Percentiles rank a stretch among this genome's conserved stretches.
Evolutionary conservation across 1,140 invertebrate species (phyloP).

Genomic region (Steinernema feltiae): DNA sequence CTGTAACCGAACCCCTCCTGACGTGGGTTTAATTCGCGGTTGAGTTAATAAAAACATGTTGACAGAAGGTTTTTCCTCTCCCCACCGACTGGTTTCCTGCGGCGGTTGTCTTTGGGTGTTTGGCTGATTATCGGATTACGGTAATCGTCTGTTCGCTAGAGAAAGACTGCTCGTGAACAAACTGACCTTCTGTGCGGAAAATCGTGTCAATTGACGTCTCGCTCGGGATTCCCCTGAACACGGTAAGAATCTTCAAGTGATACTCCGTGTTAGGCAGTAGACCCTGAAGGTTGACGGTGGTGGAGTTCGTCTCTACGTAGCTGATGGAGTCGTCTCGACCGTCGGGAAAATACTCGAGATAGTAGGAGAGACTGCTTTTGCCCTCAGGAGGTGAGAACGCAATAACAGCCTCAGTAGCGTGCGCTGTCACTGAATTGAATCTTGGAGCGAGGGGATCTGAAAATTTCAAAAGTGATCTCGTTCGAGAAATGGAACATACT

Average conservation of each 20-base stretch:
- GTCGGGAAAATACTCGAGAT: slow-evolving; percentile 35
- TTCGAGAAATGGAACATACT: not conserved
- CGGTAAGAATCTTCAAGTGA: slow-evolving; percentile 22
- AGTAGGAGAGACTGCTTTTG: slow-evolving; percentile 27
- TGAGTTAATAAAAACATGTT: not conserved
- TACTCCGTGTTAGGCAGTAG: slow-evolving; percentile 31
- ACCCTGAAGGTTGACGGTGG: slow-evolving; percentile 26
- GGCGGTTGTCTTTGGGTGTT: not conserved
- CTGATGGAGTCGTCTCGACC: slow-evolving; percentile 32
- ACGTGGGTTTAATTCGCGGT: not conserved
- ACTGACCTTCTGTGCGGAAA: slow-evolving; percentile 28
- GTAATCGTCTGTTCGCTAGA: not conserved
- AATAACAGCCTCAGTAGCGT: slow-evolving; percentile 35
- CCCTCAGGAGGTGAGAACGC: slow-evolving; percentile 36
- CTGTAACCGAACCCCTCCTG: not conserved
- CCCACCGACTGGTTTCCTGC: not conserved
- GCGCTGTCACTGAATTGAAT: slow-evolving; percentile 34
- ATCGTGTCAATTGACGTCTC: slow-evolving; percentile 26
- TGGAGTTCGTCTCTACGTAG: slow-evolving; percentile 31
- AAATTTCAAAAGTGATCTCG: slow-evolving; percentile 10
- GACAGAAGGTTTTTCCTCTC: not conserved
- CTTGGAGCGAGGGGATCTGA: slow-evolving; percentile 34
- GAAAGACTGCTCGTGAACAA: slow-evolving; percentile 16
- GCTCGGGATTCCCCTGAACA: slow-evolving; percentile 24
- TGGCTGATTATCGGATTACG: not conserved